Evolutionary conservation across 2,113 vertebrate genomes (phyloP), one percentile per base, ranked within the genome.

Genomic region (Myiozetetes cayanensis): DNA sequence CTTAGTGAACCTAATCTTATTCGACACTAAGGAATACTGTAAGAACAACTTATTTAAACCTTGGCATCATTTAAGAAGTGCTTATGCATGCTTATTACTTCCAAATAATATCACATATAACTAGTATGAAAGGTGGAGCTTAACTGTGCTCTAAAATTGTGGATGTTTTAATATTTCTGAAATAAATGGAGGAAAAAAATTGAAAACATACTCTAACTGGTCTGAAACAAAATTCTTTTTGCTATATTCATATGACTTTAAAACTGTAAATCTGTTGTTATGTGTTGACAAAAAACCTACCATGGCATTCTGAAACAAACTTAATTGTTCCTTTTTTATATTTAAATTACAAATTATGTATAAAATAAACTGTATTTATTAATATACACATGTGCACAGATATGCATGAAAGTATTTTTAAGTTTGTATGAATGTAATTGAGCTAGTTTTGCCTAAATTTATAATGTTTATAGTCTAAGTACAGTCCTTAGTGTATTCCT

Each of bases 21-120:
- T 78, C 68, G 52, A 39, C 47, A 89, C 12, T 66, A 37, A 86
- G 14, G 27, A 93, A 62, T n/a, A 39, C 23, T 46, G 85, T 84
- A 74, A 77, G n/a, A 95, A 91, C 81, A 58, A 94, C 71, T 89
- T 81, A 85, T 85, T 87, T 78, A 63, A 81, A 84, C 20, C 20
- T 58, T 85, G 43, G 28, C 19, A 78, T 25, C 50, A 46, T 89
- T 91, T 85, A 89, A 61, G 44, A 56, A 87, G 47, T 58, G 85
- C 22, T 85, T 93, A 46, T 18, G 14, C 43, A 17, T 71, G 50
- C 47, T 75, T 75, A 33, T 77, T 93, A 46, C 37, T 93, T 85
- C 30, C 50, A 89, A 47, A 88, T 83, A 88, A 59, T 55, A 31
- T 16, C 7, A 58, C 80, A 35, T 73, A 39, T 52, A 86, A 50